Base-by-base conservation (phyloP, 2,113 vertebrate species). In the Delphinus delphis region DNA sequence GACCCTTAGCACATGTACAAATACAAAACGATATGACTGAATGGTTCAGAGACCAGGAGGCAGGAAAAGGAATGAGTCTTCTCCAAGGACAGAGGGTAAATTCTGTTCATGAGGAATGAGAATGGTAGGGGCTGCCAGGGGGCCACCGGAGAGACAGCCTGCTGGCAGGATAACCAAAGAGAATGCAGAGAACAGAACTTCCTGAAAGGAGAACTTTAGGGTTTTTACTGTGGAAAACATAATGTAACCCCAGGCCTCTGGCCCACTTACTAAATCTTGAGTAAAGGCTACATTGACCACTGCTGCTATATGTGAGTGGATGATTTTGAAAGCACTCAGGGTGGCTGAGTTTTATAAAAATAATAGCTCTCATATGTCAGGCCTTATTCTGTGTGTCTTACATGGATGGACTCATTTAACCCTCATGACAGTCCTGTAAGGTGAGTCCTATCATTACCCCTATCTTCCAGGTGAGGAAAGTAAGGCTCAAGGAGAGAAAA, bases 81-180 rank as follows among this genome's bases (percentile, higher is more conserved):
- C 8, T 25, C 41, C 4, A 6, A 5, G 11, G 13, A 14, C 14
- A 50, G 14, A 21, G 20, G 15, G 5, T 10, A 13, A 21, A 31
- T 79, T 47, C 2, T 3, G 5, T 23, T 25, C 4, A 23, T 65
- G 87, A 70, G 41, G 38, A 8, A 15, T 38, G 63, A 28, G 55
- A 5, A 26, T 0, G 0, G 6, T 31, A 20, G 11, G 41, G 44
- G 25, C 41, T 4, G 1, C 6, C 0, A 0, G 20, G 4, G 3
- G 1, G 25, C 38, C 26, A 11, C 31, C 14, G 55, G 50, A 60
- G 18, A 74, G 62, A 63, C 20, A n/a, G 31, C 21, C 25, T 11
- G 5, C 6, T 1, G 33, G 36, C 11, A 44, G 68, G 11, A 18
- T 2, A 58, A 25, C 12, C 65, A 63, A 63, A 31, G 47, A 74